Conservation (phyloP, 2,888 invertebrate species). For the Spodoptera picta region DNA sequence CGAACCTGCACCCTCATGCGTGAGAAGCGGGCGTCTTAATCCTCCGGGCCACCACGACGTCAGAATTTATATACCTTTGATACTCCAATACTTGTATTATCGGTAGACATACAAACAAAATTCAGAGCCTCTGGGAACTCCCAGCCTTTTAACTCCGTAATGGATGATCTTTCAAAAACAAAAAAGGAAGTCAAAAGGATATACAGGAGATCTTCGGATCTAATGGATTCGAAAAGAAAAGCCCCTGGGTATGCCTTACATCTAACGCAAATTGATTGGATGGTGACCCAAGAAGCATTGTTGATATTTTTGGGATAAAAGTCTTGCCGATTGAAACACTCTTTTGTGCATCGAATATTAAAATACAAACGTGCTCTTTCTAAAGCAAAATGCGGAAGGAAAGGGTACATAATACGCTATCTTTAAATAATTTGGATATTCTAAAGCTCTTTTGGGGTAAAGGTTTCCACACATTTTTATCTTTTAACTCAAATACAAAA, state of each 20-base stretch:
- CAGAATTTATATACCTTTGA: constrained; percentile 13
- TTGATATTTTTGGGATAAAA: constrained; percentile 38
- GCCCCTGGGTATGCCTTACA: constrained; percentile 70
- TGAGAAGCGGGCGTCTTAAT: no score
- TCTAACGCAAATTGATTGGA: constrained; percentile 71
- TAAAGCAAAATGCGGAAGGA: constrained; percentile 1
- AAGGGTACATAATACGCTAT: not conserved
- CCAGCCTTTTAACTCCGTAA: constrained; percentile 73
- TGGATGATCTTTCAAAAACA: constrained; percentile 78
- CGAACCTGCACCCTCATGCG: no score
- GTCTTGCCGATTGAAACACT: constrained; percentile 8
- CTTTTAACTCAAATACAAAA: no score
- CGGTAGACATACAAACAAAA: constrained; percentile 44
- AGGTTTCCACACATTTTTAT: no score
- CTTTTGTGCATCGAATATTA: constrained; percentile 21
- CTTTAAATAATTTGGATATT: no score
- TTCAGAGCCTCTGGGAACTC: constrained; percentile 37
- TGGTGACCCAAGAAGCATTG: constrained; percentile 54
- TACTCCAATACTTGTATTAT: constrained; percentile 27
- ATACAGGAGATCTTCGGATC: constrained; percentile 68
- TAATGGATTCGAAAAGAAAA: constrained; percentile 73
- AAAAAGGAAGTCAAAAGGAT: constrained; percentile 71
- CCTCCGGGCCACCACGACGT: no score
- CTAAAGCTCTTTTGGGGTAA: no score
- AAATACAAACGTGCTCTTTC: not conserved